Base-by-base conservation (phyloP, 1,140 invertebrate species). In the Manduca sexta region DNA sequence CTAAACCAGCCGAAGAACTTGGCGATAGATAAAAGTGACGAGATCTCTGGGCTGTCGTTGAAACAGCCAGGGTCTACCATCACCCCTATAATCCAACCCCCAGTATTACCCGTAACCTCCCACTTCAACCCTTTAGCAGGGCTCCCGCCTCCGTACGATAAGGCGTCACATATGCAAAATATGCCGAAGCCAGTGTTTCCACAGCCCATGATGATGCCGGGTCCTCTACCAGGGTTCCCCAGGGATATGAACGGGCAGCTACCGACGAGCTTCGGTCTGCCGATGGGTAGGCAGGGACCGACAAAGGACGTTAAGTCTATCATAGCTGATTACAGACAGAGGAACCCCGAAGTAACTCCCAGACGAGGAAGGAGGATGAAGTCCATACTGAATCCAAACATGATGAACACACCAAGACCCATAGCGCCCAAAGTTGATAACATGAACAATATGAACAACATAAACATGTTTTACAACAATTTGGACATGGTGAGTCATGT, bases 291-390 rank as follows among this genome's bases (percentile, higher is more conserved):
- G 14, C 92, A 94, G 63, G 92, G 93, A 0, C 89, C 92, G 0
- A 92, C 92, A 17, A 89, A 94, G 37, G 92, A 94, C 73, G 93
- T 95, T 8, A 90, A 92, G 66, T 92, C 93, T 3, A 92, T 95
- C 43, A 95, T 95, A 64, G 93, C 93, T 1, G 93, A 94, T 75
- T 93, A 94, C 66, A 88, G 93, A 51, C 90, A 93, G 38, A 86
- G 91, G 52, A 91, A 93, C 76, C 92, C 92, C 0, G 91, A 93
- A 56, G 83, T 88, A 6, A 90, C 92, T 1, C 92, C 92, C 0
- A 70, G 91, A 55, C 86, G 92, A 70, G 90, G 91, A 2, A 79
- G 90, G 30, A 64, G 91, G 30, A 88, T 90, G 74, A 88, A 89
- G 60, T 84, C 86, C 5, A 74, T 86, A 17, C 50, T 84, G 10